Base-by-base conservation (phyloP, 1,140 invertebrate genomes). In the Cotesia typhae region DNA sequence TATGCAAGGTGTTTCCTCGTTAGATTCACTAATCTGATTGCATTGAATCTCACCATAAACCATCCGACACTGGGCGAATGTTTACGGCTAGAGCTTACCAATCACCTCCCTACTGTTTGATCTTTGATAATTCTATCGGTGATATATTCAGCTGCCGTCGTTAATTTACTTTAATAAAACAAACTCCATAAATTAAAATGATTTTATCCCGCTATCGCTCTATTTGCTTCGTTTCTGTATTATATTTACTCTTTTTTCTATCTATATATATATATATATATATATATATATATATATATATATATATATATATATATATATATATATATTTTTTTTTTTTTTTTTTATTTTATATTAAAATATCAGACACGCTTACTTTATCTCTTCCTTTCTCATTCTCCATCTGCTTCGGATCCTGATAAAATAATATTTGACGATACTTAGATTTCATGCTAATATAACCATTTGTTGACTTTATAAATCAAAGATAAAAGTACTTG, bases 381-480 rank as follows among this genome's bases (percentile, higher is more conserved):
- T 55, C n/a, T 55, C 17, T 55, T 55, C n/a, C 12, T 55, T 55
- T n/a, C 17, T 55, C 41, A 47, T 10, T 7, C 41, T 6, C 41
- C 41, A 55, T 55, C 53, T 14, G 12, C 5, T 59, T 20, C 20
- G 12, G 12, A 55, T 17, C 12, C 12, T 20, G 17, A 59, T 59
- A 28, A 59, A 59, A 59, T 20, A 59, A 59, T 59, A 59, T 59
- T 59, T 59, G 57, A 59, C 17, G 57, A 59, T 59, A 28, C 57
- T 59, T 59, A 17, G 57, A 59, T 59, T 59, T 59, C 57, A 59
- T 59, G 57, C 57, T 59, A 59, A 59, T 59, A 59, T 20, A 59
- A 59, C 57, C 17, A 28, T 59, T 17, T 59, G 57, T 59, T 59
- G 57, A 59, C 17, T 20, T 59, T 20, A 59, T 35, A 59, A 59